These are phyloP conservation scores for Arnoldichthys spilopterus DNA, from an alignment of 2,797 vertebrate species.

Conservation along the genomic window DNA sequence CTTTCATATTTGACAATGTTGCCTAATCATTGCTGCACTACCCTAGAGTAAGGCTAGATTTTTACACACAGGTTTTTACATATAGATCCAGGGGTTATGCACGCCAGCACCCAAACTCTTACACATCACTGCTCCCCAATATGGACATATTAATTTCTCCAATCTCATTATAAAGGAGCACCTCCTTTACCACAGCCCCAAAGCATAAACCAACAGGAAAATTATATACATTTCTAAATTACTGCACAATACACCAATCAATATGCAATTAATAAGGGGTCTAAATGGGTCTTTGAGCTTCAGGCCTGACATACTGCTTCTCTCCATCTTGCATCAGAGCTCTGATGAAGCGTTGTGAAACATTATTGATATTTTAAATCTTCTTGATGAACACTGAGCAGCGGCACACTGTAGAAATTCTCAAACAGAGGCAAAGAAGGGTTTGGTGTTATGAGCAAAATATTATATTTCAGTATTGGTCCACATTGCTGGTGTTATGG, in stretches of 20 bases:
- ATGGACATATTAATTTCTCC: constrained; percentile 40
- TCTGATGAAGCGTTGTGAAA: constrained; percentile 30
- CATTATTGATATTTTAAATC: constrained; percentile 47
- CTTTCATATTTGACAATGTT: neutral
- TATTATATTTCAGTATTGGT: neutral
- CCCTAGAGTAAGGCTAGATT: neutral
- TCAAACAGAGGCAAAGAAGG: neutral
- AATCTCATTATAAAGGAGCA: constrained; percentile 35
- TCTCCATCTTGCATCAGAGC: neutral
- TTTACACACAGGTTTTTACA: constrained; percentile 3
- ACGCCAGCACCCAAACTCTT: constrained; percentile 24
- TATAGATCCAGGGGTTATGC: neutral
- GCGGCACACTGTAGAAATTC: neutral
- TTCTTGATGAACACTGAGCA: constrained; percentile 28
- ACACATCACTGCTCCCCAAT: constrained; percentile 16
- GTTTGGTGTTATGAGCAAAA: neutral
- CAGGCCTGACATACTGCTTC: constrained; percentile 24
- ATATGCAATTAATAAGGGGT: constrained; percentile 55
- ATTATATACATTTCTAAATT: constrained; percentile 33
- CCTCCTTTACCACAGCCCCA: constrained; percentile 3
- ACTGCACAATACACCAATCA: constrained; percentile 44
- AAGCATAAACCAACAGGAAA: constrained; percentile 31
- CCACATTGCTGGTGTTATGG: neutral
- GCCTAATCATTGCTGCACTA: neutral
- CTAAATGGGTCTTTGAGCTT: constrained; percentile 31